Conservation (phyloP, 2,797 vertebrate genomes). For the Eulemur rubriventer region DNA sequence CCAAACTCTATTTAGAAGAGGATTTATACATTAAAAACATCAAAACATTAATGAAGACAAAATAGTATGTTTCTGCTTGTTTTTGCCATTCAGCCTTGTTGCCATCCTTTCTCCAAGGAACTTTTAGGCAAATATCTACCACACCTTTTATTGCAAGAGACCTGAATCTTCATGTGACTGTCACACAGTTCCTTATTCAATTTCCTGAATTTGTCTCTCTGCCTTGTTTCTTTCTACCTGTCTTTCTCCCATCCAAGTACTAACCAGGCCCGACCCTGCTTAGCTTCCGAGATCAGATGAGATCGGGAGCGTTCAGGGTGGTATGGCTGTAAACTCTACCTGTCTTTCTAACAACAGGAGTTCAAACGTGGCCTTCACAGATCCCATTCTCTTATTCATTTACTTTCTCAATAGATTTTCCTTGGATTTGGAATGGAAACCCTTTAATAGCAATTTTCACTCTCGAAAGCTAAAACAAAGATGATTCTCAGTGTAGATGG, state of each 20-base stretch:
- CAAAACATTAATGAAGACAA: not conserved
- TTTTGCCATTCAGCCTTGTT: not conserved
- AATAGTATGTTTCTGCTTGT: not conserved
- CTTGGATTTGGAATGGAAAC: slow-evolving; percentile 1
- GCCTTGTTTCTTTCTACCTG: not conserved
- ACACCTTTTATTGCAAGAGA: not conserved
- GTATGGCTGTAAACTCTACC: too few species aligned
- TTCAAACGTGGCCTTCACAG: not conserved
- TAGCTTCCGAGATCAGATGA: too few species aligned
- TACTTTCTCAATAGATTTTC: not conserved
- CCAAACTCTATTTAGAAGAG: not conserved
- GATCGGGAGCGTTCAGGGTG: too few species aligned
- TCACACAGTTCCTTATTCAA: not conserved
- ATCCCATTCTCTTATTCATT: not conserved
- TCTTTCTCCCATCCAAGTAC: not conserved
- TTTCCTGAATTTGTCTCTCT: not conserved
- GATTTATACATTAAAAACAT: not conserved
- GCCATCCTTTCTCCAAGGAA: not conserved
- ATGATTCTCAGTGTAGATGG: not conserved
- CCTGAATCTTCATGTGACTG: not conserved
- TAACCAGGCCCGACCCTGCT: too few species aligned
- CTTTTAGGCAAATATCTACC: not conserved
- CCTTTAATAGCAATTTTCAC: not conserved
- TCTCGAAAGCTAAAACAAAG: not conserved
- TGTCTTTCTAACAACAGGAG: not conserved